Conservation (phyloP, 2,113 vertebrate genomes). For the Eonycteris spelaea region DNA sequence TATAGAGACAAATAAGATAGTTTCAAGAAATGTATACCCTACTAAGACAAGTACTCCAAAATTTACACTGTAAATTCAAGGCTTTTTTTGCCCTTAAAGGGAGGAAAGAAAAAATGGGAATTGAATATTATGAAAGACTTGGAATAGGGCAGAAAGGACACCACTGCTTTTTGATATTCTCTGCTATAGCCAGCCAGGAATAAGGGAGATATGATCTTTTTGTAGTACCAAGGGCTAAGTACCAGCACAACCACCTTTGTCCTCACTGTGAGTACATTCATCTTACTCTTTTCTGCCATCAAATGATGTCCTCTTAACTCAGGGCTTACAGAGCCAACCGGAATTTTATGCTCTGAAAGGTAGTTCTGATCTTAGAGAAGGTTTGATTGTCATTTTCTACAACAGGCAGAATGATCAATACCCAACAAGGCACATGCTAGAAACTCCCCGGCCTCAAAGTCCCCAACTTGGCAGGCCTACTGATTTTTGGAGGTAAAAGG, state of each 20-base stretch:
- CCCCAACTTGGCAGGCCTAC: background rate
- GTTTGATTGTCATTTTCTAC: background rate
- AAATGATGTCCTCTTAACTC: background rate
- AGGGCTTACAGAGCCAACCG: background rate
- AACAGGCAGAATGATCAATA: background rate
- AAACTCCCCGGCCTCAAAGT: background rate
- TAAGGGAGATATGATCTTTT: background rate
- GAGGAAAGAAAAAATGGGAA: slow-evolving; percentile 7
- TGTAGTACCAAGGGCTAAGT: background rate
- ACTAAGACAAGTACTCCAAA: background rate
- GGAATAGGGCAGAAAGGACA: background rate
- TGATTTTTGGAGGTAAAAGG: background rate
- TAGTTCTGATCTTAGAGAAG: background rate
- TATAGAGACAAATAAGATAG: background rate
- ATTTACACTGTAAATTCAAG: background rate
- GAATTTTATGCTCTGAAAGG: background rate
- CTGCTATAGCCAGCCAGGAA: background rate
- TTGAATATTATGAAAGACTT: background rate
- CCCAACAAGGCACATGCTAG: background rate
- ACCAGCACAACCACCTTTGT: background rate
- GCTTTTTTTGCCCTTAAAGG: background rate
- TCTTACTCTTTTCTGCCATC: background rate
- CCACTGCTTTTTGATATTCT: background rate
- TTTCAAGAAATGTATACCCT: background rate
- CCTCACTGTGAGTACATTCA: background rate